Conservation (phyloP, 2,113 vertebrate species). For the Laticauda laticaudata region DNA sequence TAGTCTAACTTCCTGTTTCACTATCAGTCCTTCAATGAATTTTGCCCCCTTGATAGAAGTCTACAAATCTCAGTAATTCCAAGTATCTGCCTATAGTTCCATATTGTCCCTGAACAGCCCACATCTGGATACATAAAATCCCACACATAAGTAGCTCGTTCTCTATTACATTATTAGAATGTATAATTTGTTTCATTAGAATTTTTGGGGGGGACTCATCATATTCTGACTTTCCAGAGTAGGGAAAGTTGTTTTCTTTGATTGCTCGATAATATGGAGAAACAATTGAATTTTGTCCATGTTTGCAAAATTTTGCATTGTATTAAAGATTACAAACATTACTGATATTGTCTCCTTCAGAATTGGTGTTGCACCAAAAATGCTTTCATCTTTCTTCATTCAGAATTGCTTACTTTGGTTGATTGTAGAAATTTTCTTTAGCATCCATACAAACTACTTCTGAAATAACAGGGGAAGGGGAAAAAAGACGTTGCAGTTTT, state of each 20-base stretch:
- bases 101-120: neutral
- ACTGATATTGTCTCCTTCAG: neutral
- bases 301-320: neutral
- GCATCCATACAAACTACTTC: neutral
- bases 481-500: constrained; percentile 7
- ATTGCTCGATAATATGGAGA: neutral
- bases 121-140: neutral
- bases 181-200: neutral
- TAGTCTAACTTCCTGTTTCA: neutral
- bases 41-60: too few relatives aligned
- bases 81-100: neutral
- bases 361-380: neutral
- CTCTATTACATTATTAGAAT: neutral
- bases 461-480: neutral
- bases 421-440: neutral
- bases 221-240: neutral
- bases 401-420: neutral
- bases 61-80: neutral
- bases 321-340: neutral
- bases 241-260: neutral
- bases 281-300: neutral
- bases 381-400: neutral
- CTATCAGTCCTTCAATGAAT: neutral
- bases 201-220: neutral
- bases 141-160: neutral